Evolutionary conservation across 2,113 vertebrate genomes (phyloP), one percentile per base, ranked within the genome.

Genomic region (Otus sunia): DNA sequence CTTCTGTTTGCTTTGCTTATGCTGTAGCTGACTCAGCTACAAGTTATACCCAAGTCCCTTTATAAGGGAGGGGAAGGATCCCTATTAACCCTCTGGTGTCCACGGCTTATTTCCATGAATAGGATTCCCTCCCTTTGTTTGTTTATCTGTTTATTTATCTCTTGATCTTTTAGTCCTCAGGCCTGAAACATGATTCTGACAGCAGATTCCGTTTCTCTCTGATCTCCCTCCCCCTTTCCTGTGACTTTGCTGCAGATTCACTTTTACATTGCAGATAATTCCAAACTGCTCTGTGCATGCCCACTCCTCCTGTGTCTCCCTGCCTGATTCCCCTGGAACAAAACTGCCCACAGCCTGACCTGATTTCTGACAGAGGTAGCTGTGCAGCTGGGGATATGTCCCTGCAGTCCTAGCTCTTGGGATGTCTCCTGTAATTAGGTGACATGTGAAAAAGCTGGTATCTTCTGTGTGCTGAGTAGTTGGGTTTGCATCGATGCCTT

Each of bases 181-280:
- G 81, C 85, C 94, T 82, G 73, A 69, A 76, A 41, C 41, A 10
- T 39, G 56, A 64, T 47, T 84, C 39, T 76, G 66, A 62, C 62
- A 91, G 62, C 85, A 76, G 62, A 76, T 79, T 63, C 36, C 13
- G 2, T 64, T 81, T 37, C 67, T 49, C 53, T 76, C 77, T 88
- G 62, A 27, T 93, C 78, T 93, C 85, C 90, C 93, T 92, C 94
- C 90, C 82, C 79, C 73, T 81, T 73, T 88, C 32, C 58, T 39
- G 16, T 69, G 66, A 67, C 73, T 95, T 64, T 77, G 86, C 82
- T 96, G 94, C 93, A 96, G 95, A 96, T 95, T 97, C 91, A 95
- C 91, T 94, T 93, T 60, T 85, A n/a, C 60, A 37, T 49, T 75
- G 81, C 82, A 80, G 71, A 91, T 45, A 71, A 79, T 93, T 85